Base-by-base conservation (phyloP, 1,140 invertebrate genomes). In the Platorchestia sp. region DNA sequence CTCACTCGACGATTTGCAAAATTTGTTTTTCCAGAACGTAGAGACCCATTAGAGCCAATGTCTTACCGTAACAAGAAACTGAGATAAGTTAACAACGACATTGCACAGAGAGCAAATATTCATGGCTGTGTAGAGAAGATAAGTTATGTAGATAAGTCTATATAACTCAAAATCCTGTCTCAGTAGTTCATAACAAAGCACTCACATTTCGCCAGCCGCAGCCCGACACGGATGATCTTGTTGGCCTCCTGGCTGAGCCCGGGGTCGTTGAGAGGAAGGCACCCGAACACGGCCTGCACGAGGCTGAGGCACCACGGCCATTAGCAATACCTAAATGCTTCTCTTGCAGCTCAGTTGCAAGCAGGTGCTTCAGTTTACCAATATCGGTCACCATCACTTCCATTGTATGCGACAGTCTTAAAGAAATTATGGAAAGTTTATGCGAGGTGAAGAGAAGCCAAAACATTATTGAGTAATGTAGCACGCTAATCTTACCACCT, bases 241-340 rank as follows among this genome's bases (percentile, higher is more conserved):
- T 97, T 97, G 43, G 98, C 97, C 97, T 99, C 98, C 97, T 98
- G 98, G 95, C 97, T 97, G 36, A 99, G 97, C 41, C 98, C 97
- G 86, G 97, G 97, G 96, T 98, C 98, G 3, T 97, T 97, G 42
- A 98, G 98, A n/a, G 97, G 97, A 22, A 98, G 97, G 97, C 98
- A 98, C 22, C 98, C 98, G 19, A 99, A 97, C 10, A 98, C 97
- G 0, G 98, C 98, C 97, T 99, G 98, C 95, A 98, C 98, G 43
- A 98, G 97, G 97, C 98, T 98, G 86, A 45, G 42, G 40, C 22
- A 90, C 0, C 19, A 36, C 59, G 36, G 14, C 1, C 36, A 36
- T 75, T 75, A 75, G 36, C 59, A 75, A 75, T 27, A 22, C 14
- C 1, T 36, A 10, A 10, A 36, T 75, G 59, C 1, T 36, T 10